phyloP scores from a whole-genome alignment of 2,797 vertebrate species.

The Taeniopygia guttata region DNA sequence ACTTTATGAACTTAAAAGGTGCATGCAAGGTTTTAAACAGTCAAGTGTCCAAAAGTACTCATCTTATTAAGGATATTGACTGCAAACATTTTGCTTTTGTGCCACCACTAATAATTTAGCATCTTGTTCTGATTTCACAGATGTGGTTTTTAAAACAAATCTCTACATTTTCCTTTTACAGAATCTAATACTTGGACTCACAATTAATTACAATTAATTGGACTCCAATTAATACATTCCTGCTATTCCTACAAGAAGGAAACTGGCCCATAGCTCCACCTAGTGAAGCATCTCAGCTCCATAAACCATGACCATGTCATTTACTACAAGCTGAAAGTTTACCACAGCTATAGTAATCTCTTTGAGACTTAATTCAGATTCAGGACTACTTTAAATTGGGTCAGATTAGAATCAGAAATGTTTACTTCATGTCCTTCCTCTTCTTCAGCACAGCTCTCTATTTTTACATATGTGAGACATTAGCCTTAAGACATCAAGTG shows the following conservation, averaged over 20 bases:
- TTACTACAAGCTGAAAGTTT: fast-evolving
- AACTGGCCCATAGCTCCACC: conserved; percentile 59
- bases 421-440: neutral
- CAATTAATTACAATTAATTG: no score
- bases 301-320: neutral
- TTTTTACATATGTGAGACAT: neutral
- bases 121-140: neutral
- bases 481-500: neutral
- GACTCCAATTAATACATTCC: neutral
- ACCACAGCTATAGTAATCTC: fast-evolving
- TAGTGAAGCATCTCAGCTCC: conserved; percentile 17
- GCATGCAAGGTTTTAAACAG: neutral
- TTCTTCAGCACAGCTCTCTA: neutral
- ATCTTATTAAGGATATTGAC: neutral
- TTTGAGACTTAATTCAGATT: neutral
- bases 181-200: neutral
- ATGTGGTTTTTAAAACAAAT: neutral
- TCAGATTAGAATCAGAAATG: neutral
- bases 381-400: neutral
- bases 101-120: neutral
- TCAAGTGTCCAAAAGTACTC: neutral
- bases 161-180: neutral
- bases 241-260: neutral
- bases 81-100: neutral
- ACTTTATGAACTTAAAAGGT: neutral